Percentiles rank a stretch among this genome's conserved stretches.
Evolutionary conservation across 1,140 invertebrate species (phyloP).

Genomic region (Chelonus insularis): DNA sequence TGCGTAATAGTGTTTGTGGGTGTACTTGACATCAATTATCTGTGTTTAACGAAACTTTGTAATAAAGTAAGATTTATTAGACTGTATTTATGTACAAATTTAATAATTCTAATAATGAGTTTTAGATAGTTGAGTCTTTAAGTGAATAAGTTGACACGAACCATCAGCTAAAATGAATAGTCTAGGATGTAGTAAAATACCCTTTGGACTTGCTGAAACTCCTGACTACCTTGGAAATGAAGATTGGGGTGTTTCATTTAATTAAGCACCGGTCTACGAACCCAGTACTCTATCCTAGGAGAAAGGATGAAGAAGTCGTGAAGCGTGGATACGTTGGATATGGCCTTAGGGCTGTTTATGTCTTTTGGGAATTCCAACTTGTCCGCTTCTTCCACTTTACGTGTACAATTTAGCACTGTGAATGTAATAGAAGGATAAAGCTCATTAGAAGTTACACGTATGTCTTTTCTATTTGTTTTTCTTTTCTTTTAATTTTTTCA

Average conservation of each 20-base stretch:
- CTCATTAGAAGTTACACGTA: slow-evolving; percentile 23
- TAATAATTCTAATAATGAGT: no score
- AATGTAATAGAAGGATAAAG: slow-evolving; percentile 24
- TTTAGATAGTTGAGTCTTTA: no score
- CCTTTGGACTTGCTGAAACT: slow-evolving; percentile 25
- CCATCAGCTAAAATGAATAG: no score
- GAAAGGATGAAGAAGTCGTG: background rate
- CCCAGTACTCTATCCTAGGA: slow-evolving; percentile 24
- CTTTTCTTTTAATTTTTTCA: no score
- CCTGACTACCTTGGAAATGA: slow-evolving; percentile 31
- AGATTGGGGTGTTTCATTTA: slow-evolving; percentile 51
- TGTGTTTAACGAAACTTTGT: no score
- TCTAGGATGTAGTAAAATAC: no score
- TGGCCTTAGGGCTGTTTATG: slow-evolving; percentile 39
- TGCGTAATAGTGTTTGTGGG: no score
- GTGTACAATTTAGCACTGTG: slow-evolving; percentile 26
- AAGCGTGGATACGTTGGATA: background rate
- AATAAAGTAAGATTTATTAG: no score
- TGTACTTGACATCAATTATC: no score
- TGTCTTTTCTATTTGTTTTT: background rate
- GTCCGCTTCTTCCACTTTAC: slow-evolving; percentile 34
- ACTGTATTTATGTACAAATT: no score
- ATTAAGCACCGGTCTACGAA: slow-evolving; percentile 48
- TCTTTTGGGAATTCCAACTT: slow-evolving; percentile 43
- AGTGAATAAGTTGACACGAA: no score